These are phyloP conservation scores for Brachyistius frenatus DNA, from an alignment of 2,113 vertebrate genomes.

Conservation along the genomic window DNA sequence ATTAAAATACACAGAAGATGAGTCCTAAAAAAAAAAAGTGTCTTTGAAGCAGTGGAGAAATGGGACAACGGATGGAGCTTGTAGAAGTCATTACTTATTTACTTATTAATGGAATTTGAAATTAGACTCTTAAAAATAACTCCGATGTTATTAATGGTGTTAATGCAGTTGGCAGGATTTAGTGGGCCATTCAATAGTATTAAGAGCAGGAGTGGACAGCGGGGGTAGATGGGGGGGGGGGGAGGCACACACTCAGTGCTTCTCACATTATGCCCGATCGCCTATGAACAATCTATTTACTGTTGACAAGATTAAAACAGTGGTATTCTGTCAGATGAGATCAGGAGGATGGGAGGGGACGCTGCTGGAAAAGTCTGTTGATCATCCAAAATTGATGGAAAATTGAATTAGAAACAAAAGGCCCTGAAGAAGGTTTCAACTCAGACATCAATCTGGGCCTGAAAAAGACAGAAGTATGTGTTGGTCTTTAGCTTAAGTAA, in stretches of 20 bases:
- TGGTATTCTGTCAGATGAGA: not conserved
- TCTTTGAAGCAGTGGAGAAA: conserved; percentile 7
- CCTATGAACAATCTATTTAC: conserved; percentile 6
- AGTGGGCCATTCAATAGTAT: conserved; percentile 39
- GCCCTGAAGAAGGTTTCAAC: conserved; percentile 11
- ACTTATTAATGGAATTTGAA: conserved; percentile 60
- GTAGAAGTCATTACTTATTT: conserved; percentile 44
- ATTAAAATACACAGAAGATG: too few relatives aligned
- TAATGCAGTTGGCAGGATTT: conserved; percentile 39
- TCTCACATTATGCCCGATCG: conserved; percentile 17
- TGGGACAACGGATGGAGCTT: conserved; percentile 21
- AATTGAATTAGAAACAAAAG: conserved; percentile 18
- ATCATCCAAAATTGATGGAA: conserved; percentile 31
- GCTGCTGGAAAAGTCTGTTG: conserved; percentile 3
- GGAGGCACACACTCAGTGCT: conserved; percentile 7
- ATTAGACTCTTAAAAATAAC: conserved; percentile 48
- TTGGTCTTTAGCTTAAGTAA: not conserved
- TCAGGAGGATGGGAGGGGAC: not conserved
- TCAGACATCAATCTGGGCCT: conserved; percentile 16
- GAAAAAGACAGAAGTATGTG: conserved; percentile 5
- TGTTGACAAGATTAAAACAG: conserved; percentile 27
- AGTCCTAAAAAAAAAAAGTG: not conserved
- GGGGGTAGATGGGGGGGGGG: not conserved
- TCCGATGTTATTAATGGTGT: conserved; percentile 38
- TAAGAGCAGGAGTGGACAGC: conserved; percentile 14